phyloP scores from a whole-genome alignment of 2,113 vertebrate species.

The Axis porcinus region DNA sequence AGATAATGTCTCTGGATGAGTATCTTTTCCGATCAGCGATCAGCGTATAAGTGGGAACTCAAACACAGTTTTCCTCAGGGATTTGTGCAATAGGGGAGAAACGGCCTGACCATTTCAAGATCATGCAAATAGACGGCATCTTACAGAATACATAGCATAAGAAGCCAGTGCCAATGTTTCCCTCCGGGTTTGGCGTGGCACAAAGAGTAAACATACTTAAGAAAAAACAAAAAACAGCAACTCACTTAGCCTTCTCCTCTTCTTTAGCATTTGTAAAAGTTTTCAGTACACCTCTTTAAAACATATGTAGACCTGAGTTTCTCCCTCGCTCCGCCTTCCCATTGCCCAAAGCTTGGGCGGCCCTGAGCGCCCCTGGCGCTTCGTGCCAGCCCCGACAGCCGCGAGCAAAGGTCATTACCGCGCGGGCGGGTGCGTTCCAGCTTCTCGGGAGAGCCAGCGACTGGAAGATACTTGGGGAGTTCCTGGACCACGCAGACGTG shows the following conservation, averaged over 20 bases:
- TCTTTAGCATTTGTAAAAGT: not conserved
- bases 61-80: not conserved
- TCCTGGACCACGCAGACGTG: not conserved
- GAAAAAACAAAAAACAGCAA: not conserved
- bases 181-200: not conserved
- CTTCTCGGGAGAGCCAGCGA: not conserved
- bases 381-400: not conserved
- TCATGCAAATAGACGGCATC: not conserved
- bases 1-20: constrained; percentile 30
- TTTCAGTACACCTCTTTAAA: not conserved
- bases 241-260: not conserved
- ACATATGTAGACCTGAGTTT: not conserved
- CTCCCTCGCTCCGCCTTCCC: not conserved
- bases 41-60: constrained; percentile 23
- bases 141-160: not conserved
- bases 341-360: not conserved
- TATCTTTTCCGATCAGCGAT: constrained; percentile 22
- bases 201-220: not conserved
- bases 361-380: fast-evolving
- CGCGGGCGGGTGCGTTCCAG: fast-evolving
- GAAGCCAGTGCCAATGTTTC: not conserved
- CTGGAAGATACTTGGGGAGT: fast-evolving
- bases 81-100: not conserved
- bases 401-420: not conserved
- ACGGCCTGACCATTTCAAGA: not conserved